Base-by-base conservation (phyloP, 2,113 vertebrate genomes). In the Tiliqua scincoides region DNA sequence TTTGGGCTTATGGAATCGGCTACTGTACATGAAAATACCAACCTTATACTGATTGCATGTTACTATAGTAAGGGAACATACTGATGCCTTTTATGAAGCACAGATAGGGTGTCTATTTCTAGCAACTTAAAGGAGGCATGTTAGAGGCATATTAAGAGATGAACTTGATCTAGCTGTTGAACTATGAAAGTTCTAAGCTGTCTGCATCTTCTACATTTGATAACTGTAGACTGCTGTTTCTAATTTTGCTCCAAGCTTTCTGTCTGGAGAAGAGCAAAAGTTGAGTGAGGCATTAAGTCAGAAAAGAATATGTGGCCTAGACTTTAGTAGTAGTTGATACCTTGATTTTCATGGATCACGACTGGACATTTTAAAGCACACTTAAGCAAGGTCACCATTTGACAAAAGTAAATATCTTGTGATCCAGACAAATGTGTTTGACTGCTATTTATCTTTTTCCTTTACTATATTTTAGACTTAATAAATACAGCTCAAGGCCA, bases 171-270 rank as follows among this genome's bases (percentile, higher is more conserved):
- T 14, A 54, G 6, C 30, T 23, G 12, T 25, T 30, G n/a, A 54
- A 75, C 30, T n/a, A 57, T 52, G 1, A 20, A 43, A 76, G 35
- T 17, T 71, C 57, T 70, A 35, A n/a, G 12, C n/a, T 40, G 59
- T 4, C 20, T 85, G 6, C 9, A 17, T 71, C 7, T 12, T 40
- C 14, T 79, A 40, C 14, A 1, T 1, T 0, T 12, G 32, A 37
- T 17, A 75, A 20, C 0, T 0, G 2, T 3, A 57, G 23, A n/a
- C 6, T 63, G 32, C 82, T 80, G 8, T 48, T 48, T 0, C 8
- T 40, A 54, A 23, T 35, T 73, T 71, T 72, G 78, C 9, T 15
- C 43, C 54, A 27, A 63, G 18, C 77, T 75, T 25, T 71, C 79
- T 79, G 0, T 6, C 0, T 71, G 43, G 32, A 1, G 7, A 48